These are phyloP conservation scores for Habropoda laboriosa DNA, from an alignment of 1,140 invertebrate genomes.

Conservation along the genomic window DNA sequence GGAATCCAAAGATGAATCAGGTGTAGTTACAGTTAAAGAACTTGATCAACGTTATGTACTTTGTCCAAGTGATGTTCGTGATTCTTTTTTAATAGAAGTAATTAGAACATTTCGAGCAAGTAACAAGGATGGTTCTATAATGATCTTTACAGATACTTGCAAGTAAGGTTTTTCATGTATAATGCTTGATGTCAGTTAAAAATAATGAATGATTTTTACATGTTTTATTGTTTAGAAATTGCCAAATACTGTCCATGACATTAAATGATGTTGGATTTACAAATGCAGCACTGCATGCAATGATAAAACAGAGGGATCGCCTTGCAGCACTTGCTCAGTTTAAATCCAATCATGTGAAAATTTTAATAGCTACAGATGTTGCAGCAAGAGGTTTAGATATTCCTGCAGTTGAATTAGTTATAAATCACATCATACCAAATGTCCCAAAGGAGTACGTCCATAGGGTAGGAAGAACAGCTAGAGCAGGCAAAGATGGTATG, in stretches of 20 bases:
- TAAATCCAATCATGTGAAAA: slow-evolving; percentile 91
- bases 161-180: slow-evolving; percentile 84
- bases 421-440: slow-evolving; percentile 96
- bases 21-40: slow-evolving; percentile 91
- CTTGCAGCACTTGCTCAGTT: slow-evolving; percentile 91
- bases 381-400: slow-evolving; percentile 96
- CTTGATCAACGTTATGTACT: slow-evolving; percentile 95
- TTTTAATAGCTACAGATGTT: slow-evolving; percentile 98
- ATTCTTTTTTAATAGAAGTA: slow-evolving; percentile 96
- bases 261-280: slow-evolving; percentile 92
- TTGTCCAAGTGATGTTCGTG: slow-evolving; percentile 93
- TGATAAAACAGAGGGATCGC: slow-evolving; percentile 91
- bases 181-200: not conserved
- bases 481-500: slow-evolving; percentile 93
- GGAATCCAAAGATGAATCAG: slow-evolving; percentile 85
- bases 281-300: slow-evolving; percentile 93
- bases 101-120: slow-evolving; percentile 89
- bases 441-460: slow-evolving; percentile 97
- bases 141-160: slow-evolving; percentile 97
- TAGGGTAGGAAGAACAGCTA: slow-evolving; percentile 97
- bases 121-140: slow-evolving; percentile 90
- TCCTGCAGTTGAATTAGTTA: slow-evolving; percentile 93
- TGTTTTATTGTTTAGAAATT: slow-evolving; percentile 83
- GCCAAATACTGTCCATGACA: slow-evolving; percentile 92
- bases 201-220: not conserved